Evolutionary conservation across 2,888 invertebrate genomes (phyloP), one percentile per base, ranked within the genome.

Genomic region (Lordiphosa fenestrarum): DNA sequence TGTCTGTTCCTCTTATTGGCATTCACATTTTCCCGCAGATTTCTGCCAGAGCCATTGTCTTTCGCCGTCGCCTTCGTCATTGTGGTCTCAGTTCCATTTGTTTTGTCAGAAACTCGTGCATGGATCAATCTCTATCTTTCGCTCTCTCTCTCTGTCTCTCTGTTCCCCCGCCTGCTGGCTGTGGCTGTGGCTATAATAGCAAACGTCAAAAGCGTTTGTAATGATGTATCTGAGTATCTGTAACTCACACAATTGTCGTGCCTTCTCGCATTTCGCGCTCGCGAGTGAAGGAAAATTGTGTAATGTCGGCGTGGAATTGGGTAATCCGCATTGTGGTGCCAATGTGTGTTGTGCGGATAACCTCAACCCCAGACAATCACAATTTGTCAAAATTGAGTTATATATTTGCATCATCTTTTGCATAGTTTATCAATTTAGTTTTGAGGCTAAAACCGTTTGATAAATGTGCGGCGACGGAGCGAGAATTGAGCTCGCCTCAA

Each of bases 341-440:
- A 25, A 25, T 25, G 25, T 25, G 7, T 25, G n/a, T 25, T 25
- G 25, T 25, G 25, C 25, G 25, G 30, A 30, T 30, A 42, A 23
- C 21, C 19, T n/a, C 63, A 61, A 64, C 36, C 39, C 33, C 25
- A 37, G 15, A 44, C 40, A 37, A 59, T 53, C 62, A 58, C 68
- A 60, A 65, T 73, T 71, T 68, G 71, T 71, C 65, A 71, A 52
- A 37, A 15, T 62, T 50, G 62, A 50, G 44, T 51, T 40, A 38
- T 51, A 40, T 47, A 66, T 71, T 49, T 51, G 60, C 67, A 58
- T 47, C 30, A 30, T 54, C 53, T 81, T 64, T 69, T 69, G 67
- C 80, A 80, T 73, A 66, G 67, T 60, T 65, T 57, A 72, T 71
- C 69, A 80, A 76, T 72, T 80, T 62, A 60, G 42, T 38, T 53